A percentile compares a stretch with the other conserved stretches of the same genome.
These are phyloP conservation scores for Strix aluco DNA, from an alignment of 2,113 vertebrate genomes.

Conservation along the genomic window DNA sequence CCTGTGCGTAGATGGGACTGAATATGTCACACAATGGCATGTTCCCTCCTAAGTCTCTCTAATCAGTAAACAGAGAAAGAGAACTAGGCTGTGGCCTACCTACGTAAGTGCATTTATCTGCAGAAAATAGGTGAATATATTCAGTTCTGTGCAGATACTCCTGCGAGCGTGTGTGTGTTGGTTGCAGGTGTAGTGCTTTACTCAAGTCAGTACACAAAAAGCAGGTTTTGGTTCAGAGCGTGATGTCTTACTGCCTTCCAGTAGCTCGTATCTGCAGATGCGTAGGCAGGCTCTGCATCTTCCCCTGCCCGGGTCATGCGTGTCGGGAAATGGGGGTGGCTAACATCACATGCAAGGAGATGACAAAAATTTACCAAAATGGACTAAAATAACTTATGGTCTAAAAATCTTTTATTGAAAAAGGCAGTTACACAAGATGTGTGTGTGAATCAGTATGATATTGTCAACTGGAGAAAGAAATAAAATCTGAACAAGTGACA, in stretches of 20 bases:
- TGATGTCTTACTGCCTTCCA: neutral
- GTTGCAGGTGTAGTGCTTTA: neutral
- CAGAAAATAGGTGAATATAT: neutral
- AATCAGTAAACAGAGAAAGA: neutral
- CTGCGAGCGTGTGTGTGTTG: rapidly evolving
- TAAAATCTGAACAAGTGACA: neutral
- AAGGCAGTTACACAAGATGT: neutral
- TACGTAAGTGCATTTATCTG: rapidly evolving
- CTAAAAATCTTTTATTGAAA: neutral
- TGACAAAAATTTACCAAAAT: neutral
- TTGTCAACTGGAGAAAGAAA: neutral
- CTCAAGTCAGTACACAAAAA: neutral
- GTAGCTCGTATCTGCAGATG: neutral
- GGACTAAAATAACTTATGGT: neutral
- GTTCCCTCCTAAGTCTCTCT: neutral
- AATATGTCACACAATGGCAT: rapidly evolving
- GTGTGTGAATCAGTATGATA: neutral
- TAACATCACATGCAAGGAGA: neutral
- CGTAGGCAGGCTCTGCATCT: neutral
- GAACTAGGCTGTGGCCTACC: neutral
- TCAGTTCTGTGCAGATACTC: neutral
- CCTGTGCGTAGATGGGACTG: rapidly evolving
- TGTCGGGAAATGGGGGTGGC: neutral
- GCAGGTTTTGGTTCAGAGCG: neutral
- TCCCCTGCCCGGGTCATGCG: rapidly evolving